phyloP scores from a whole-genome alignment of 1,140 invertebrate species.

The Apis laboriosa region DNA sequence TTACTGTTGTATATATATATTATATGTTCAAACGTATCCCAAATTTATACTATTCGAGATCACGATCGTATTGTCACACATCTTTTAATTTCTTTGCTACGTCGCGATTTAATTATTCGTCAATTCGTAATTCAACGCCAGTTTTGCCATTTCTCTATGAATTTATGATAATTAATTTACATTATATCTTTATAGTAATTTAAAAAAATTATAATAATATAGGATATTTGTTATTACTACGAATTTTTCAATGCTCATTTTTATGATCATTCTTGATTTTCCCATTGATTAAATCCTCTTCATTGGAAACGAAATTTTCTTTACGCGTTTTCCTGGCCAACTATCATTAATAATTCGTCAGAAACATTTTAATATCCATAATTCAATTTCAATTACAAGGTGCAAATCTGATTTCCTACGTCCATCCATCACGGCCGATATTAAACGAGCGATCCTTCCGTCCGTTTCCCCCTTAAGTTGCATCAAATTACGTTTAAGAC shows the following conservation, averaged over 20 bases:
- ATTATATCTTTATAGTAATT: no score
- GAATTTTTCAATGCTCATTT: no score
- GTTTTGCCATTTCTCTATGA: no score
- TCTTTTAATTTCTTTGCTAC: no score
- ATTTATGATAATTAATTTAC: no score
- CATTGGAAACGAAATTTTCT: not conserved
- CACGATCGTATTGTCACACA: not conserved
- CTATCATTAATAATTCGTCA: not conserved
- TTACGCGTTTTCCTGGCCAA: not conserved
- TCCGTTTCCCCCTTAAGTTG: not conserved
- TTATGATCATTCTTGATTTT: no score
- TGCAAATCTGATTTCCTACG: not conserved
- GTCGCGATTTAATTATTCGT: no score
- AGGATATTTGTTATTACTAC: no score
- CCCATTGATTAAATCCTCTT: no score
- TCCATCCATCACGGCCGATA: not conserved
- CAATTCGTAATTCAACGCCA: no score
- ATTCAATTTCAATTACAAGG: not conserved
- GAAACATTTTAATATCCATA: not conserved
- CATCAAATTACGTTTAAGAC: not conserved
- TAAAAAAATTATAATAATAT: no score
- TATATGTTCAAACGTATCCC: not conserved
- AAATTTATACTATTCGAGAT: slow-evolving; percentile 23
- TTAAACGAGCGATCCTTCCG: not conserved
- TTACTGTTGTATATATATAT: slow-evolving; percentile 23